Evolutionary conservation across 2,888 invertebrate species (phyloP).

Genomic region (Pantelozetes paolii): DNA sequence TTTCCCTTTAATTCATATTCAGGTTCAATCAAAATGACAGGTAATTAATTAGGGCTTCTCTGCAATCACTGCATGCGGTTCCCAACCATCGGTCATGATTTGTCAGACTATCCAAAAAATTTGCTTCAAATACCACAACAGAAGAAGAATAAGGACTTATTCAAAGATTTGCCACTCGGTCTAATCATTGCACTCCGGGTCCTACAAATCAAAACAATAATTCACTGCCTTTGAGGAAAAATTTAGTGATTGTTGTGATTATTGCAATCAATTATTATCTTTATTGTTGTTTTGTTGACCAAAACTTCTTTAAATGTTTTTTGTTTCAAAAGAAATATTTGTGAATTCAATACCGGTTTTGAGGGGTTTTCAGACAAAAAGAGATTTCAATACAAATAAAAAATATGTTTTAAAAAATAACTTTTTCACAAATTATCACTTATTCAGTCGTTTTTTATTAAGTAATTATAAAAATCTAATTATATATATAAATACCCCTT

Average conservation of each 20-base stretch:
- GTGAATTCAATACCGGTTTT: not conserved
- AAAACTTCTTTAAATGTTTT: not conserved
- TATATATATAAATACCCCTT: no score
- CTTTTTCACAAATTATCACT: not conserved
- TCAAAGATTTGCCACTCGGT: not conserved
- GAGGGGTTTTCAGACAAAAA: not conserved
- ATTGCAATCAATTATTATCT: constrained; percentile 27
- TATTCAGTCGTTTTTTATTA: no score
- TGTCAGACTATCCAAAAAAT: constrained; percentile 17
- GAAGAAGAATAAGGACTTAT: not conserved
- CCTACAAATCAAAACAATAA: not conserved
- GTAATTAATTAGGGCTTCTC: constrained; percentile 27
- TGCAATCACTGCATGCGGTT: constrained; percentile 25
- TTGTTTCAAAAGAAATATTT: constrained; percentile 1
- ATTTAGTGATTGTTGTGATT: not conserved
- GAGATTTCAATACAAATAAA: not conserved
- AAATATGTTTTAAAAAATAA: not conserved
- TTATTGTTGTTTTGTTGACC: not conserved
- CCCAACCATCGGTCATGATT: constrained; percentile 29
- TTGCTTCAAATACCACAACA: constrained; percentile 14
- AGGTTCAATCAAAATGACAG: constrained; percentile 27
- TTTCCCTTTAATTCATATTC: constrained; percentile 30
- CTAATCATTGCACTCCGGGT: constrained; percentile 17
- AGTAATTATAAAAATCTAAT: no score
- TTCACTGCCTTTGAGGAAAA: constrained; percentile 9